Evolutionary conservation across 2,797 vertebrate species (phyloP).

Genomic region (Pseudochirops corinnae): DNA sequence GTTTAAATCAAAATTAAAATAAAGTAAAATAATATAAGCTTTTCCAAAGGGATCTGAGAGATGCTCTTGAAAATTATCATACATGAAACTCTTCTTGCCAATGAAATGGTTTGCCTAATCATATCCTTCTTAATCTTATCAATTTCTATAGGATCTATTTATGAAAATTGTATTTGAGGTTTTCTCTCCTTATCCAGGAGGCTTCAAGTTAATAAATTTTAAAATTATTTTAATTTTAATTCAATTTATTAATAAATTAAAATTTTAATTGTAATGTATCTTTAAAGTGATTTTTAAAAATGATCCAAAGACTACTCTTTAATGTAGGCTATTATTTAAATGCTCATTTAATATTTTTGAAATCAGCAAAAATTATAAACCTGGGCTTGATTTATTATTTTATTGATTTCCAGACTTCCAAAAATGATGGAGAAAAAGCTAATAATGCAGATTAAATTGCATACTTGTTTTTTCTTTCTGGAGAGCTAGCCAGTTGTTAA

Average conservation of each 20-base stretch:
- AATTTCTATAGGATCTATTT: neutral
- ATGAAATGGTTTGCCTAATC: neutral
- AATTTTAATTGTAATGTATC: neutral
- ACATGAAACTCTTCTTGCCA: conserved; percentile 17
- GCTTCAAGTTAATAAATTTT: conserved; percentile 2
- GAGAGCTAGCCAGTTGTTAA: conserved; percentile 11
- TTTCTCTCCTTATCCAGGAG: neutral
- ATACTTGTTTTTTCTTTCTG: neutral
- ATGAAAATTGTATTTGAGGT: neutral
- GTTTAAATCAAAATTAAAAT: neutral
- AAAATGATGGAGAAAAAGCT: conserved; percentile 11
- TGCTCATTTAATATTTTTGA: neutral
- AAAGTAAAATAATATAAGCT: neutral
- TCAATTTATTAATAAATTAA: neutral
- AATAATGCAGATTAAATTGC: neutral
- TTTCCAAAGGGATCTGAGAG: neutral
- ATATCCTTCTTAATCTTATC: neutral
- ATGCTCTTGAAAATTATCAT: neutral
- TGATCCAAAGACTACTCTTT: conserved; percentile 12
- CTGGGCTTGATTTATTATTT: conserved; percentile 8
- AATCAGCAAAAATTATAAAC: neutral
- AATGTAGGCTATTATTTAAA: neutral
- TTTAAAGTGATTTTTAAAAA: neutral
- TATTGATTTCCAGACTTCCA: neutral
- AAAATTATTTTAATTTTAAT: neutral